Base-by-base conservation (phyloP, 2,113 vertebrate genomes). In the Petrocephalus microphthalmus region DNA sequence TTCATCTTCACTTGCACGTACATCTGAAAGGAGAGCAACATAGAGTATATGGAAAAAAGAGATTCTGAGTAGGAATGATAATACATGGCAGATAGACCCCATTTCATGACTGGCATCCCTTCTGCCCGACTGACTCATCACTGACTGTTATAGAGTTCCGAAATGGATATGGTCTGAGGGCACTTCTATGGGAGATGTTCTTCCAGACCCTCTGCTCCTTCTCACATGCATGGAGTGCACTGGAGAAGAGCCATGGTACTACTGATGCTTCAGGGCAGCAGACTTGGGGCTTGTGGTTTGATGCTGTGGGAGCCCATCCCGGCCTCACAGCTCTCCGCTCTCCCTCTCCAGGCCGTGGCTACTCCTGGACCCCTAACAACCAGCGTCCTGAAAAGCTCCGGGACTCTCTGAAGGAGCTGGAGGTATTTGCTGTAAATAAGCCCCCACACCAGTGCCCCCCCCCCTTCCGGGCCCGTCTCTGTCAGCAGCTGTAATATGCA, bases 401-500 rank as follows among this genome's bases (percentile, higher is more conserved):
- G 84, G 97, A 99, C 92, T 95, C 96, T 67, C 96, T 99, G 89
- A 97, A 95, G 95, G 98, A 99, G 92, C 91, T 99, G 13, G 98
- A 99, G 98, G 98, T 99, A 96, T 91, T 93, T 92, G 84, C 93
- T 93, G 92, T 90, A 95, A 93, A 94, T 82, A 22, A 94, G 94
- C 94, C 94, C 94, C 94, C 93, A 94, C 94, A 90, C 90, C 94
- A 94, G 94, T 93, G 91, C 93, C 94, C 93, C 94, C 92, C 94
- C 93, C 92, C 92, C 93, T 92, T 94, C 84, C 25, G 11, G 92
- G 93, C 93, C 88, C 1, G 11, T 94, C 96, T 95, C 95, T 99
- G 97, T 99, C 97, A 98, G 92, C 97, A 96, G 94, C 92, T 95
- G 96, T 97, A 96, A 98, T 98, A 98, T 98, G 97, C 96, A 94